These are phyloP conservation scores for Nymphalis urticae DNA, from an alignment of 2,888 invertebrate species.

Conservation along the genomic window DNA sequence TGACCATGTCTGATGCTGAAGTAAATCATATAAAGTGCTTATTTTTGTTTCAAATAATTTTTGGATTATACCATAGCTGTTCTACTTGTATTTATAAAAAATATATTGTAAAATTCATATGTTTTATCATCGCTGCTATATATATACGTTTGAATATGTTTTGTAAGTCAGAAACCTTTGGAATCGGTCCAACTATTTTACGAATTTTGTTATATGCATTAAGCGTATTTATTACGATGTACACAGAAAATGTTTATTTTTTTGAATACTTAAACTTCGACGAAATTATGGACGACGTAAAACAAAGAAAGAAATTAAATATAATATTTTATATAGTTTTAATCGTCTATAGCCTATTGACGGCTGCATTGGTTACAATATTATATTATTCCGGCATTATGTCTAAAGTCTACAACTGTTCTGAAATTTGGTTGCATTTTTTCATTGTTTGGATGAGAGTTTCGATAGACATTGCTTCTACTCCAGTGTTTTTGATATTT, in stretches of 20 bases:
- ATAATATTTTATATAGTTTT: background rate
- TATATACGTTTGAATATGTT: background rate
- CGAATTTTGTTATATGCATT: background rate
- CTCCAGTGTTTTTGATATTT: slow-evolving; percentile 7
- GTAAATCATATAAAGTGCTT: slow-evolving; percentile 10
- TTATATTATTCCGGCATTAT: background rate
- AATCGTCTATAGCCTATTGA: background rate
- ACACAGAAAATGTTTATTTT: slow-evolving; percentile 17
- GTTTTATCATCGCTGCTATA: background rate
- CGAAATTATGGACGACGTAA: background rate
- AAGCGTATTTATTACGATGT: slow-evolving; percentile 1
- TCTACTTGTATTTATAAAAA: background rate
- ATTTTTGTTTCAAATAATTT: slow-evolving; percentile 11
- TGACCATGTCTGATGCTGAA: slow-evolving; percentile 2
- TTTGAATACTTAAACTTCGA: slow-evolving; percentile 10
- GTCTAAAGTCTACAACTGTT: too few species aligned
- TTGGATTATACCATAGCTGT: slow-evolving; percentile 3
- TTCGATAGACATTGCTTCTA: background rate
- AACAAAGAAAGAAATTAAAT: background rate
- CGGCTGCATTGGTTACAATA: background rate
- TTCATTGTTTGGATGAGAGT: too few species aligned
- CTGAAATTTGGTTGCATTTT: too few species aligned
- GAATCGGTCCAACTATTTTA: background rate
- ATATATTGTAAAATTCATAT: background rate
- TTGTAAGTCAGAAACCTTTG: background rate